These are phyloP conservation scores for Sinella curviseta DNA, from an alignment of 1,140 invertebrate species.

Conservation along the genomic window DNA sequence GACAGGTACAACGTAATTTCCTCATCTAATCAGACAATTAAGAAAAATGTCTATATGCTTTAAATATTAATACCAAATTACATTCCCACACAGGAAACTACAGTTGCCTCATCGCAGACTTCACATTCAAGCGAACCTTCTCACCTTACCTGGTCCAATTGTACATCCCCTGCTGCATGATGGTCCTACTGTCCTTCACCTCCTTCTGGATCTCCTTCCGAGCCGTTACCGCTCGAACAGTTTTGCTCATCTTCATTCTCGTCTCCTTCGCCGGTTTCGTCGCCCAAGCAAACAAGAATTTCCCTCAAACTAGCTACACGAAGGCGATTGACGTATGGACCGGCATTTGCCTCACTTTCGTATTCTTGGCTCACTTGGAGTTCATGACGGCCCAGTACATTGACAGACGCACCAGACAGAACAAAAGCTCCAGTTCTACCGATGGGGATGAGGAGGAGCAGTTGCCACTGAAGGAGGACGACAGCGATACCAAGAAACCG, in stretches of 20 bases:
- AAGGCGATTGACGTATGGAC: slow-evolving; percentile 63
- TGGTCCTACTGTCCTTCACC: slow-evolving; percentile 63
- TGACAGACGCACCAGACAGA: background rate
- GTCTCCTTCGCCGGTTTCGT: slow-evolving; percentile 63
- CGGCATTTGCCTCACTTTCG: slow-evolving; percentile 60
- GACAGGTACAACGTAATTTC: too few relatives aligned
- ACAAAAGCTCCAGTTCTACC: too few relatives aligned
- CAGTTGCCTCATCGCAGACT: too few relatives aligned
- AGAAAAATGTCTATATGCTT: too few relatives aligned
- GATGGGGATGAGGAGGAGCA: too few relatives aligned
- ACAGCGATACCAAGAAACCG: too few relatives aligned
- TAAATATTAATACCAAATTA: too few relatives aligned
- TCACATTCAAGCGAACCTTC: slow-evolving; percentile 60
- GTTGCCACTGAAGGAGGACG: too few relatives aligned
- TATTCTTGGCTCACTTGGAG: slow-evolving; percentile 60
- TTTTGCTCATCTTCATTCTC: slow-evolving; percentile 62
- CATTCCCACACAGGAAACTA: too few relatives aligned
- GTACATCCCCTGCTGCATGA: slow-evolving; percentile 60
- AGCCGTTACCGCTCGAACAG: slow-evolving; percentile 58
- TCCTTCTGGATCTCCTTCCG: slow-evolving; percentile 59
- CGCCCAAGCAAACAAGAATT: slow-evolving; percentile 55
- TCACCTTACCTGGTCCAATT: slow-evolving; percentile 62
- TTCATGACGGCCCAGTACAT: slow-evolving; percentile 51
- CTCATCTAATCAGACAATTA: too few relatives aligned
- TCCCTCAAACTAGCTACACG: slow-evolving; percentile 51